phyloP scores from a whole-genome alignment of 1,140 invertebrate genomes.

The Ostrea denselamellosa region DNA sequence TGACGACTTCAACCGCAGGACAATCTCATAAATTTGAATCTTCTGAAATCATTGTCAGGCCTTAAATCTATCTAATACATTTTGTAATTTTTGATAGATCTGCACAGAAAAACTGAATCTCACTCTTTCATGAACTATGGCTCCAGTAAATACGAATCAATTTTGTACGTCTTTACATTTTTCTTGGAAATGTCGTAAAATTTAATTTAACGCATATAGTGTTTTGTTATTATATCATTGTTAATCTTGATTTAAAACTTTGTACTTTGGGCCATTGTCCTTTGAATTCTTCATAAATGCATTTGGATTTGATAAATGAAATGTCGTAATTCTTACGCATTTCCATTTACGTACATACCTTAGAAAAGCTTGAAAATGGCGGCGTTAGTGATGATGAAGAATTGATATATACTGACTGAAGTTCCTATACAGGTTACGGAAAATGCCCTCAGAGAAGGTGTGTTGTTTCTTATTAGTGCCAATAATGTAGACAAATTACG shows the following conservation, averaged over 20 bases:
- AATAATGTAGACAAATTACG: neutral
- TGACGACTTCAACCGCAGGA: no score
- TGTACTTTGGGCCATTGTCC: neutral
- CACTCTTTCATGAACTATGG: no score
- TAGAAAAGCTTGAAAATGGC: slow-evolving; percentile 64
- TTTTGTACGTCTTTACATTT: no score
- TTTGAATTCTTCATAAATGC: neutral
- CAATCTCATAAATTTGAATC: no score
- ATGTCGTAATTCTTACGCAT: neutral
- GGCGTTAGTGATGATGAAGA: slow-evolving; percentile 61
- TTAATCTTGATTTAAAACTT: neutral
- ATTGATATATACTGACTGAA: neutral
- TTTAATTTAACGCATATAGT: neutral
- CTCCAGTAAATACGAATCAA: no score
- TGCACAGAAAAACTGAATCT: no score
- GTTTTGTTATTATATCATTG: neutral
- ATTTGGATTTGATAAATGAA: no score
- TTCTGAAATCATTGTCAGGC: no score
- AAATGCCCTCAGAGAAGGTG: slow-evolving; percentile 21
- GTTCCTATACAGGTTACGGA: neutral
- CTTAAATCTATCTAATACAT: no score
- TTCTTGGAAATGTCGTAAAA: neutral
- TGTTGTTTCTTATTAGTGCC: neutral
- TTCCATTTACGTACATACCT: slow-evolving; percentile 60
- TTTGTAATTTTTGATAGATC: no score